These are phyloP conservation scores for Muscicapa striata DNA, from an alignment of 2,797 vertebrate species.

Conservation along the genomic window DNA sequence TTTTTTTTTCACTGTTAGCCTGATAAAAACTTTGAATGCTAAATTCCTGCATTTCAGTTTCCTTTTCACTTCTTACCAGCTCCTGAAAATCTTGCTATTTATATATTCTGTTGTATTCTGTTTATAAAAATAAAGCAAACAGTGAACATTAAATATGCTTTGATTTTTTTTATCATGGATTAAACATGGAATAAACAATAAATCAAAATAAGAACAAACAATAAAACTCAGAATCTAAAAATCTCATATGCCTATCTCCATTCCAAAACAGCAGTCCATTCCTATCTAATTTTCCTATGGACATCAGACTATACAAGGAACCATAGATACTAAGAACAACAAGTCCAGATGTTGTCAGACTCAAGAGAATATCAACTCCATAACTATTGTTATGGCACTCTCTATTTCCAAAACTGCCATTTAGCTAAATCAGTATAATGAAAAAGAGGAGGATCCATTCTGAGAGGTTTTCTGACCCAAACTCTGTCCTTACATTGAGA, in stretches of 20 bases:
- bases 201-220: neutral
- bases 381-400: neutral
- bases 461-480: neutral
- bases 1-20: neutral
- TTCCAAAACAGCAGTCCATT: neutral
- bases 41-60: neutral
- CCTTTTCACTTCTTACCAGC: neutral
- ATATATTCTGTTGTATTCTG: neutral
- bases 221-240: neutral
- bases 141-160: neutral
- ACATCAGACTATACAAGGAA: neutral
- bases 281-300: neutral
- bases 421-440: neutral
- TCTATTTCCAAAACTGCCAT: neutral
- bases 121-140: neutral
- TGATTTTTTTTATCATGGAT: neutral
- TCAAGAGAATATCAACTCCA: neutral
- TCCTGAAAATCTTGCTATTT: neutral
- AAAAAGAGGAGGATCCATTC: neutral
- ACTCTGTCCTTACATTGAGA: neutral
- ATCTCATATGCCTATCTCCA: neutral
- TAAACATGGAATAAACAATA: neutral
- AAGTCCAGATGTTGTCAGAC: neutral
- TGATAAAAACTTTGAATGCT: neutral
- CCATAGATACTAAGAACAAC: neutral